Evolutionary conservation across 2,113 vertebrate genomes (phyloP), one percentile per base, ranked within the genome.

Genomic region (Taxidea taxus): DNA sequence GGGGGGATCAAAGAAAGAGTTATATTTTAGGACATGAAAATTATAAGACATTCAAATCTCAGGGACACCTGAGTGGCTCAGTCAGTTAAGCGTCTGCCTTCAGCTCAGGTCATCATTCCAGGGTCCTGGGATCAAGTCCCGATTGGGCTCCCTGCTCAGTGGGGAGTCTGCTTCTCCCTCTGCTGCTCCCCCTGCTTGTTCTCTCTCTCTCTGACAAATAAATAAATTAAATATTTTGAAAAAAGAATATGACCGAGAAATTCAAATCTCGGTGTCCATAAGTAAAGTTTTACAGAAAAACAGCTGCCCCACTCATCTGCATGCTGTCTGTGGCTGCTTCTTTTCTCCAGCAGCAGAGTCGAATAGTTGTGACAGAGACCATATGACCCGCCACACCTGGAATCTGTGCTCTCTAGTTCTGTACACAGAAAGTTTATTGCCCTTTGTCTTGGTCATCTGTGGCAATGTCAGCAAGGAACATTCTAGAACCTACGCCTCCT

Each of bases 291-390:
- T 25, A 9, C 4, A 13, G 39, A 39, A 5, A 10, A 10, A 10
- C 2, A 34, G 25, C 4, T 6, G 8, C 1, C 21, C 12, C 7
- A 4, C 7, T 21, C 0, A 0, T 39, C 31, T 0, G 1, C 20
- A 2, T 20, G 2, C 4, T 10, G 1, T 0, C 5, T 10, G 2
- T 0, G 4, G 1, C 47, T n/a, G 29, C 16, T 18, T 29, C 14
- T 21, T 21, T 11, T 29, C 11, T 1, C 4, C 1, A 21, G 49
- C 2, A 11, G 9, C 31, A 20, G 44, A n/a, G 54, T 1, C 13
- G 12, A 64, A 16, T 29, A 25, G 14, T 3, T 0, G 34, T 29
- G n/a, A 10, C 23, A 1, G 25, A 20, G 60, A 62, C 34, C 7
- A 0, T 0, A 1, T 23, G 56, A 7, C 16, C 60, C 5, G 2